phyloP scores from a whole-genome alignment of 2,113 vertebrate genomes.

The Rhinolophus sinicus region DNA sequence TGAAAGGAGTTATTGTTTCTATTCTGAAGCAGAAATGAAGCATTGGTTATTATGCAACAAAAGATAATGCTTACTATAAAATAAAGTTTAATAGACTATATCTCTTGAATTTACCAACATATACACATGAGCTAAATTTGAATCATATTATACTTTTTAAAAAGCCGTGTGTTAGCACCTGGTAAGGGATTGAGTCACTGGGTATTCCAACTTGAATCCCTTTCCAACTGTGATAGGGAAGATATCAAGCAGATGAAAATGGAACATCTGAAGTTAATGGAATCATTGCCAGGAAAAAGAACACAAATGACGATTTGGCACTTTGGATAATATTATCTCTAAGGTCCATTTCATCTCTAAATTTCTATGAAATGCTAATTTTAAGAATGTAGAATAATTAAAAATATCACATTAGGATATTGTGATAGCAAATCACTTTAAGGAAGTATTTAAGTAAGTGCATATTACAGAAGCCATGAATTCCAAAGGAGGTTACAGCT shows the following conservation, averaged over 20 bases:
- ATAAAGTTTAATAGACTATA: conserved; percentile 20
- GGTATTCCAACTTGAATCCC: background rate
- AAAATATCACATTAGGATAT: conserved; percentile 25
- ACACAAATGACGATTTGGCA: conserved; percentile 51
- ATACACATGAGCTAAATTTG: background rate
- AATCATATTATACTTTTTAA: background rate
- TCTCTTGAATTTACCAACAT: conserved; percentile 49
- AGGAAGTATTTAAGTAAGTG: conserved; percentile 17
- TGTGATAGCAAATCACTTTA: background rate
- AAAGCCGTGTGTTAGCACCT: background rate
- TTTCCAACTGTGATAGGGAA: background rate
- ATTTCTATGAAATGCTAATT: conserved; percentile 56
- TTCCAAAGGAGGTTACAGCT: background rate
- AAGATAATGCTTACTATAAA: conserved; percentile 50
- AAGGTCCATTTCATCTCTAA: conserved; percentile 38
- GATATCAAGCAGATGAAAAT: conserved; percentile 5
- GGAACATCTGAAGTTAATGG: background rate
- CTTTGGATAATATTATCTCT: conserved; percentile 31
- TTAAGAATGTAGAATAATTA: conserved; percentile 47
- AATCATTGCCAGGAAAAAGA: conserved; percentile 32
- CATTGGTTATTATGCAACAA: conserved; percentile 32
- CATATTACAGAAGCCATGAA: background rate
- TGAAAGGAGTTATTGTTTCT: conserved; percentile 47
- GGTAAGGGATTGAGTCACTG: background rate
- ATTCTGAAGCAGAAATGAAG: conserved; percentile 46